Evolutionary conservation across 92 coral and sea anemone genomes (phyloP).

Genomic region (Pocillopora grandis): DNA sequence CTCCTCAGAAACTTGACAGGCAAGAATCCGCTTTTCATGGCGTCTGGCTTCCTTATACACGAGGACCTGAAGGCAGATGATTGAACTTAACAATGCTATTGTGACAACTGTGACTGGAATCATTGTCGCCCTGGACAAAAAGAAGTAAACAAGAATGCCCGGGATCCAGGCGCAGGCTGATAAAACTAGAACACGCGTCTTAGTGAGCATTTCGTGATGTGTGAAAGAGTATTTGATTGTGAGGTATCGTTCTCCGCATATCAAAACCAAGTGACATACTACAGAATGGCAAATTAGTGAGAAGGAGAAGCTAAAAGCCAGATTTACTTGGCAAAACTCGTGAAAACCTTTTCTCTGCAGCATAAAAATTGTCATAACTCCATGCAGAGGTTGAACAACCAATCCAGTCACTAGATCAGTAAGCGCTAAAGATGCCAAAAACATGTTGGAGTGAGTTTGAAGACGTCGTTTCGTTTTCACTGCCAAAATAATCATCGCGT

Average conservation of each 20-base stretch:
- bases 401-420: not conserved
- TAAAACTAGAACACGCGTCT: not conserved
- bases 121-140: not conserved
- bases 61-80: not conserved
- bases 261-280: not conserved
- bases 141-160: not conserved
- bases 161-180: not conserved
- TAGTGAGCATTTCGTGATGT: not conserved
- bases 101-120: not conserved
- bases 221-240: not conserved
- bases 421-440: not conserved
- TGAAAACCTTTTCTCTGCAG: not conserved
- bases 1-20: not conserved
- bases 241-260: slow-evolving; percentile 2
- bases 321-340: not conserved
- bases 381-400: not conserved
- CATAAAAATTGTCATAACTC: not conserved
- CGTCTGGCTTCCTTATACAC: not conserved
- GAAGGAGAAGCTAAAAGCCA: not conserved
- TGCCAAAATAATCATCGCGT: not conserved
- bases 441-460: not conserved
- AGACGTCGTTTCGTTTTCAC: slow-evolving; percentile 10
- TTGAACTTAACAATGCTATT: not conserved
- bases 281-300: not conserved
- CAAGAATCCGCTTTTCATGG: not conserved